Base-by-base conservation (phyloP, 2,113 vertebrate species). In the Oreochromis tanganicae region DNA sequence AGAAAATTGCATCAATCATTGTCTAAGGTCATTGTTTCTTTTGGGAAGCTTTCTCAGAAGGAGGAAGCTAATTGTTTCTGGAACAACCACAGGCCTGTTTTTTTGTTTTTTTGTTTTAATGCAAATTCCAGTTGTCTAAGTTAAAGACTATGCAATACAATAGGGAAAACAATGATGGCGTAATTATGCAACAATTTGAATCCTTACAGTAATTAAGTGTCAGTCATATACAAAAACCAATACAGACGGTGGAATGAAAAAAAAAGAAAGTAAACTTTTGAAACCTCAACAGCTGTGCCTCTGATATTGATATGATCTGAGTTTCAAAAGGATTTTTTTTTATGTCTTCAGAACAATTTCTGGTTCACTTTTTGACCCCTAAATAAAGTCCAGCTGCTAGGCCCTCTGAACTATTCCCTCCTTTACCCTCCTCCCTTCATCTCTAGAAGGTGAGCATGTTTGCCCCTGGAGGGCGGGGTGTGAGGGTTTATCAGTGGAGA, bases 341-440 rank as follows among this genome's bases (percentile, higher is more conserved):
- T 59, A 91, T 91, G 91, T 93, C 93, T 90, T 89, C 84, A 59
- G 89, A 90, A 90, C 90, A 94, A 94, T 93, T 95, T 94, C 91
- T 88, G 82, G 73, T 92, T 93, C 86, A 94, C 94, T 95, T 93
- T 92, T 94, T 94, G 90, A 96, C 94, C 94, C 84, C 90, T 93
- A 93, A 95, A 96, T 94, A 94, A 95, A 94, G 93, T 92, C 91
- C 94, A 95, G 94, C 94, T 95, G 95, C 91, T 86, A 87, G 87
- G 86, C 90, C 90, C 92, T 95, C 93, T 94, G 89, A 95, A 93
- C 91, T 93, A 13, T 63, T 90, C 87, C 85, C 84, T 83, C 84
- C 52, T 12, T 63, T 61, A 34, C 48, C 83, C 86, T 66, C 91
- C 87, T 88, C 68, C 88, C 34, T 82, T 80, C 82, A 73, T 88